Evolutionary conservation across 2,888 invertebrate species (phyloP), one percentile per base, ranked within the genome.

Genomic region (Rambutsinella grinnellia): DNA sequence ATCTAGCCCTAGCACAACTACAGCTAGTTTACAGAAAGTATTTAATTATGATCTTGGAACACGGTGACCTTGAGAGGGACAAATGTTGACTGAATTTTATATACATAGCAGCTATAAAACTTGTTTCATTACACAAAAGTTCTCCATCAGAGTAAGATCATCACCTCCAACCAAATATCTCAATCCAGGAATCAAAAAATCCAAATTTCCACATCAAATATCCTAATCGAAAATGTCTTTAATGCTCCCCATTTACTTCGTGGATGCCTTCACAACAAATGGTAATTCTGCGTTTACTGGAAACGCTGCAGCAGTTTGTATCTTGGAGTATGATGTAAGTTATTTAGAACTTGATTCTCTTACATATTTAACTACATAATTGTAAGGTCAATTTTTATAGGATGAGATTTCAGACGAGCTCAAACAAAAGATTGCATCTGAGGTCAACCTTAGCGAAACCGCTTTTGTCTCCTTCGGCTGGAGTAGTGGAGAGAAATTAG

Each of bases 391-490:
- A 51, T 6, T 51, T n/a, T 26, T 13, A 5, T 28, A 88, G 87
- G 80, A 81, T 10, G 81, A 84, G 3, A 76, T 87, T 17, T 58
- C 84, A 1, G 88, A 88, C 53, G 85, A 85, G 0, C 78, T 85
- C 15, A 86, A 87, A 81, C 89, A 88, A 79, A 85, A 86, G 66
- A 86, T 90, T 26, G 89, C 88, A 0, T 84, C 86, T 1, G 89
- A 90, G 82, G 87, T 89, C 86, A 89, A 89, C 81, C 83, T 89
- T 3, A 89, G 89, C 15, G 89, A 90, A 85, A 90, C 89, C 0
- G 89, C 88, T 1, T 89, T 88, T 79, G 86, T 81, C 1, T 88
- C 19, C 82, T 85, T 46, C 84, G 84, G 5, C 53, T 84, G 27
- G 76, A 76, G 15, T 8, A 36, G 36, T 36, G 36, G 36, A 36